Conservation (phyloP, 2,888 invertebrate species). For the Sinodicranocentrus sp. region DNA sequence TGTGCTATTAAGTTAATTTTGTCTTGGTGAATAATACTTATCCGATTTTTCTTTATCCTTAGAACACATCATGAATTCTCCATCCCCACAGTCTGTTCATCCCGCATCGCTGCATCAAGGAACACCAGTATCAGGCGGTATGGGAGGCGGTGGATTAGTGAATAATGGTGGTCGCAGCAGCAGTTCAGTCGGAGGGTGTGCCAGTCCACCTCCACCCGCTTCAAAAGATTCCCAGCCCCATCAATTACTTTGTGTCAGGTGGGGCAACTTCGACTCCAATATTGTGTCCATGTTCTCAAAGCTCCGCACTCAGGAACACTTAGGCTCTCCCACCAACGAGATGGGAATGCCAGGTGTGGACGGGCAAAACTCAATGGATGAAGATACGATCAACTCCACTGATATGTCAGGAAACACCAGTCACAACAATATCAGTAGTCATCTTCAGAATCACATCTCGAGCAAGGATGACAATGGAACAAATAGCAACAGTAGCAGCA, state of each 20-base stretch:
- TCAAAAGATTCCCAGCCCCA: conserved; percentile 72
- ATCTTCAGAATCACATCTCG: conserved; percentile 59
- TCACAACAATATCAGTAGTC: conserved; percentile 61
- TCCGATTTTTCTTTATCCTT: no score
- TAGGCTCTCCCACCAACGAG: conserved; percentile 75
- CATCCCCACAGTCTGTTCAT: conserved; percentile 74
- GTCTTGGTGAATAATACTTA: no score
- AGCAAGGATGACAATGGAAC: conserved; percentile 55
- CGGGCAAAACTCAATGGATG: conserved; percentile 59
- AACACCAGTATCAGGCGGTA: conserved; percentile 62
- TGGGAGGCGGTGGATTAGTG: conserved; percentile 55
- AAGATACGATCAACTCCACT: conserved; percentile 67
- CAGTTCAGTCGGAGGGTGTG: conserved; percentile 54
- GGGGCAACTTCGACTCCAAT: conserved; percentile 77
- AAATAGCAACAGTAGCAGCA: conserved; percentile 53
- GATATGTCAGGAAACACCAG: conserved; percentile 69
- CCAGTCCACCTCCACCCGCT: conserved; percentile 48
- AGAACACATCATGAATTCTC: conserved; percentile 76
- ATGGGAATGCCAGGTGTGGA: conserved; percentile 60
- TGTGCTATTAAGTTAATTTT: no score
- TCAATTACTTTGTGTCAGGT: conserved; percentile 76
- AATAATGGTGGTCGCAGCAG: conserved; percentile 52
- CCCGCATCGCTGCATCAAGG: conserved; percentile 66
- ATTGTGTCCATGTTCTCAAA: conserved; percentile 77
- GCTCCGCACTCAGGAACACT: conserved; percentile 75